Percentiles rank a stretch among this genome's conserved stretches.
phyloP scores from a whole-genome alignment of 2,888 invertebrate genomes.

The Tortrix viridana region DNA sequence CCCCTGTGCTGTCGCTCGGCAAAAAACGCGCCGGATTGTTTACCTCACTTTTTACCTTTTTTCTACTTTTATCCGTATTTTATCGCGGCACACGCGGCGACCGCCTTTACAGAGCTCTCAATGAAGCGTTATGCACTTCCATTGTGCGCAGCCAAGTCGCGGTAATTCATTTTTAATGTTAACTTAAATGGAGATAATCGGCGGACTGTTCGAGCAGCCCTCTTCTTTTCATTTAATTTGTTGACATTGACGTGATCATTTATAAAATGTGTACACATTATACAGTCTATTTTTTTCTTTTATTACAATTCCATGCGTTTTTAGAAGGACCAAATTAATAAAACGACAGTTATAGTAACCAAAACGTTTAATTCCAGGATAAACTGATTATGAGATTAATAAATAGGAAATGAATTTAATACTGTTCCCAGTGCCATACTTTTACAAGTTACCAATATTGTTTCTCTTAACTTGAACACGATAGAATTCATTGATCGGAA shows the following conservation, averaged over 20 bases:
- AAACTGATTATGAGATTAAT: conserved; percentile 10
- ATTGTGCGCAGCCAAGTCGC: conserved; percentile 68
- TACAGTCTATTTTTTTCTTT: conserved; percentile 10
- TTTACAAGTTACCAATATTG: background rate
- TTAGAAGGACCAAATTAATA: conserved; percentile 14
- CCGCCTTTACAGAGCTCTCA: conserved; percentile 68
- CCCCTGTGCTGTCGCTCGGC: conserved; percentile 62
- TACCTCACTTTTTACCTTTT: conserved; percentile 83
- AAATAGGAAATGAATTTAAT: conserved; percentile 25
- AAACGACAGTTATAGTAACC: conserved; percentile 13
- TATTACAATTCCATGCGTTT: background rate
- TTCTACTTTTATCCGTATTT: conserved; percentile 77
- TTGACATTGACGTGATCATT: conserved; percentile 46
- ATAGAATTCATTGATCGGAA: no score
- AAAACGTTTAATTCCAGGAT: conserved; percentile 25
- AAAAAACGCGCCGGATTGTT: conserved; percentile 80
- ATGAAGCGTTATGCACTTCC: conserved; percentile 68
- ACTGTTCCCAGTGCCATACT: conserved; percentile 19
- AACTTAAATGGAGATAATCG: conserved; percentile 72
- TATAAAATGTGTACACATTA: conserved; percentile 38
- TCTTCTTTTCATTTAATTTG: conserved; percentile 53
- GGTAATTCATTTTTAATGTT: conserved; percentile 78
- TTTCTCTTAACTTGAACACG: background rate
- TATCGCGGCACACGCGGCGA: conserved; percentile 75
- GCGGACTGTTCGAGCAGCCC: conserved; percentile 52